phyloP scores from a whole-genome alignment of 1,140 invertebrate genomes.

The Tetramorium simillimum region DNA sequence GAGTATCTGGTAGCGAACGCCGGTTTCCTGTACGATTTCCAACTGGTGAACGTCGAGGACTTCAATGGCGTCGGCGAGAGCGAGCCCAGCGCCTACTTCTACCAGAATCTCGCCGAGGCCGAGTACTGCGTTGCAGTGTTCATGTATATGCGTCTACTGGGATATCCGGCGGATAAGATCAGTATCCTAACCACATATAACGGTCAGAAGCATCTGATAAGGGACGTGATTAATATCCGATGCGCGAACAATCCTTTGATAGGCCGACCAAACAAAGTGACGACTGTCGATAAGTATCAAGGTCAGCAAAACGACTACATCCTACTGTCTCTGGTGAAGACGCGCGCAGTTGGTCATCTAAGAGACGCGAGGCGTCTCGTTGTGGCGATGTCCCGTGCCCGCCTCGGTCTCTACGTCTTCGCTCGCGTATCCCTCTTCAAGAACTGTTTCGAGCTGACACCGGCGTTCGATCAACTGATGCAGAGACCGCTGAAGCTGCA shows the following conservation, averaged over 20 bases:
- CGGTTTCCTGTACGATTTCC: constrained; percentile 97
- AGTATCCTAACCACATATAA: constrained; percentile 99
- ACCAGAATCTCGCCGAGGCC: constrained; percentile 99
- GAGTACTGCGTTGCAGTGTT: constrained; percentile 99
- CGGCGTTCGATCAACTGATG: constrained; percentile 95
- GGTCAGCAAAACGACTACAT: constrained; percentile 99
- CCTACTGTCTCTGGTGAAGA: constrained; percentile 97
- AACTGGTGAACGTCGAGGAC: constrained; percentile 98
- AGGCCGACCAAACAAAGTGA: constrained; percentile 97
- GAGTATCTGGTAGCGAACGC: constrained; percentile 97
- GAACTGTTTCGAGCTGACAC: constrained; percentile 98
- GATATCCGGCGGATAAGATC: constrained; percentile 99
- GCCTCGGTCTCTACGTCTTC: constrained; percentile 99
- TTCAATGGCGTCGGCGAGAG: constrained; percentile 99
- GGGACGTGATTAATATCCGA: constrained; percentile 97
- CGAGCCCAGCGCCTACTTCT: constrained; percentile 99
- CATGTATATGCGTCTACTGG: constrained; percentile 99
- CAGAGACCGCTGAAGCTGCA: constrained; percentile 91
- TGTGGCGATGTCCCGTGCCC: constrained; percentile 98
- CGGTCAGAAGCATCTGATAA: constrained; percentile 98
- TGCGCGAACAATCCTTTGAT: constrained; percentile 99
- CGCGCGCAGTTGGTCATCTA: constrained; percentile 98
- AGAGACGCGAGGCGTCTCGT: constrained; percentile 98
- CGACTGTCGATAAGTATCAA: constrained; percentile 99
- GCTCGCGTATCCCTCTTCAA: constrained; percentile 96